phyloP scores from a whole-genome alignment of 2,797 vertebrate species.

The Poecile montanus region DNA sequence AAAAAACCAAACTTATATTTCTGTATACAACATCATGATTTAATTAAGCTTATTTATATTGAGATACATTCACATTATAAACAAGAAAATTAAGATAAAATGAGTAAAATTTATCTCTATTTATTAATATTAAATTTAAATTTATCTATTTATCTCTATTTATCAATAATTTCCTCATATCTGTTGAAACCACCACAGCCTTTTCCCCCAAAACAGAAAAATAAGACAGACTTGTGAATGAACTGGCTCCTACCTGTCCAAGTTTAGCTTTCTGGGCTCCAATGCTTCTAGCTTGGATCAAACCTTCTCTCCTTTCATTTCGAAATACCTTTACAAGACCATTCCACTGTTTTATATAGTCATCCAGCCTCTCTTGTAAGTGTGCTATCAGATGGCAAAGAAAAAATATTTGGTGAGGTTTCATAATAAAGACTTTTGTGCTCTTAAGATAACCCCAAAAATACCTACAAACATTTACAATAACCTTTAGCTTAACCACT shows the following conservation, averaged over 20 bases:
- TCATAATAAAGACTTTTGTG: neutral
- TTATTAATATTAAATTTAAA: too few species aligned
- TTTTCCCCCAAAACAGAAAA: accelerated
- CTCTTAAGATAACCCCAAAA: neutral
- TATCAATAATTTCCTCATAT: neutral
- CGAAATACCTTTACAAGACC: slow-evolving; percentile 96
- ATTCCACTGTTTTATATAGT: slow-evolving; percentile 96
- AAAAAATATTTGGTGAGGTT: neutral
- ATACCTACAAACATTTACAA: neutral
- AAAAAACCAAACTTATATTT: neutral
- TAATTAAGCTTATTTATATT: neutral
- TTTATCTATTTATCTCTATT: too few species aligned
- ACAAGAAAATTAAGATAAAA: neutral
- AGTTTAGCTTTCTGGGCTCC: slow-evolving; percentile 91
- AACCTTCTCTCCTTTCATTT: slow-evolving; percentile 95
- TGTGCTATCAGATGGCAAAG: slow-evolving; percentile 79
- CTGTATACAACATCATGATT: neutral
- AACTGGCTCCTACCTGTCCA: slow-evolving; percentile 80
- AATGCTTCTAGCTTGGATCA: slow-evolving; percentile 97
- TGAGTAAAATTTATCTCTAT: neutral
- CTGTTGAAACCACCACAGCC: neutral
- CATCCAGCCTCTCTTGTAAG: slow-evolving; percentile 91
- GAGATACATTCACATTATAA: neutral
- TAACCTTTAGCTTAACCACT: neutral
- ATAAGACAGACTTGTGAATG: neutral